Conservation (phyloP, 2,888 invertebrate species). For the Hermaeophaga mercurialis region DNA sequence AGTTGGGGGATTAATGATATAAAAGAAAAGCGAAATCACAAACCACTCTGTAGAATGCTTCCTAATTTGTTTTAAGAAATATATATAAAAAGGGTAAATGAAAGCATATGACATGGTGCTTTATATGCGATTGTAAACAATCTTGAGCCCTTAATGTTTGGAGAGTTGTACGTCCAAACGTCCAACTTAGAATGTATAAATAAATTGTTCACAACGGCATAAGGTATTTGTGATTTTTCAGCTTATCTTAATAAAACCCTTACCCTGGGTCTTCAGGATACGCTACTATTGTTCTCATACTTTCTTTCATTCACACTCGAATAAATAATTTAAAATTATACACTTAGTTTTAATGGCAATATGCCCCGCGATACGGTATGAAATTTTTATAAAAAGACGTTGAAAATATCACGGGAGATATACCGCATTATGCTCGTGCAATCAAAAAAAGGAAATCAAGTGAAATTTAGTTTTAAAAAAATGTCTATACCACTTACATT, state of each 20-base stretch:
- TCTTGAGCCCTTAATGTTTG: constrained; percentile 46
- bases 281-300: constrained; percentile 23
- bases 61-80: constrained; percentile 19
- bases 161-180: constrained; percentile 15
- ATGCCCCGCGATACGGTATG: constrained; percentile 36
- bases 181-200: constrained; percentile 34
- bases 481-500: constrained; percentile 44
- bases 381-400: constrained; percentile 42
- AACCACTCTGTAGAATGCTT: constrained; percentile 23
- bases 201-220: constrained; percentile 36
- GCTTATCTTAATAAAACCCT: constrained; percentile 32
- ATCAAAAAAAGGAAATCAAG: constrained; percentile 37
- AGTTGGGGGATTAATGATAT: constrained; percentile 42
- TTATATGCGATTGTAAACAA: constrained; percentile 40
- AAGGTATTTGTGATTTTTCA: constrained; percentile 24
- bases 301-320: constrained; percentile 39
- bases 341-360: constrained; percentile 36
- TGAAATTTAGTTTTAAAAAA: constrained; percentile 45
- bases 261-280: constrained; percentile 19
- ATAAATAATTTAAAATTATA: constrained; percentile 47
- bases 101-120: constrained; percentile 30
- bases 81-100: constrained; percentile 6
- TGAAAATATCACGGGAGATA: constrained; percentile 36
- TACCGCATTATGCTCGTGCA: constrained; percentile 36
- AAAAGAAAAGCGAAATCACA: constrained; percentile 32